Conservation (phyloP, 2,888 invertebrate species). For the Litoditis marina region DNA sequence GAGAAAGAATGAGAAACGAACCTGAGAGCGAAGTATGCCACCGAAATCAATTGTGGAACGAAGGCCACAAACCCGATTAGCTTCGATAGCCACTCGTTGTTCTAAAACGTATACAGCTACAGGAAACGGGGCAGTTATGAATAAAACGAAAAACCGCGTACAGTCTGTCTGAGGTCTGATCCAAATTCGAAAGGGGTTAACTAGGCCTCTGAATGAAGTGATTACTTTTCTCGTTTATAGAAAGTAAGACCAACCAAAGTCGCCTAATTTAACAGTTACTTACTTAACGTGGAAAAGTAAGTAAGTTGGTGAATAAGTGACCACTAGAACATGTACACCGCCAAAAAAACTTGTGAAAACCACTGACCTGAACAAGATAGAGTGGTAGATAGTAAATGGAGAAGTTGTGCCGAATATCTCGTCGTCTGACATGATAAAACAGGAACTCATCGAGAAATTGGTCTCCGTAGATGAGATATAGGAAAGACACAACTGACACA, state of each 20-base stretch:
- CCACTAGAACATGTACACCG: background rate
- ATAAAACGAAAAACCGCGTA: too few relatives aligned
- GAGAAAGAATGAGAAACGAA: slow-evolving; percentile 15
- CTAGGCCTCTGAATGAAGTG: too few relatives aligned
- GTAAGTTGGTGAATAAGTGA: slow-evolving; percentile 73
- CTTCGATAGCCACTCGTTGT: slow-evolving; percentile 26
- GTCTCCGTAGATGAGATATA: slow-evolving; percentile 74
- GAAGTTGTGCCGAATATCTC: slow-evolving; percentile 79
- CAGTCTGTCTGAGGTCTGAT: too few relatives aligned
- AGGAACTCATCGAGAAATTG: slow-evolving; percentile 85
- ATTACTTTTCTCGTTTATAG: too few relatives aligned
- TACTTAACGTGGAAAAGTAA: background rate
- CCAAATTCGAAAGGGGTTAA: too few relatives aligned
- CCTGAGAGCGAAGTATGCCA: slow-evolving; percentile 47
- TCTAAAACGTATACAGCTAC: slow-evolving; percentile 69
- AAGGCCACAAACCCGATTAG: slow-evolving; percentile 53
- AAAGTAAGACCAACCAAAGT: too few relatives aligned
- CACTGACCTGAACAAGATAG: slow-evolving; percentile 71
- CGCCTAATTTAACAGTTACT: too few relatives aligned
- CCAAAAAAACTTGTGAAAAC: too few relatives aligned
- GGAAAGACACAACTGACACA: slow-evolving; percentile 28
- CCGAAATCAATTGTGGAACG: slow-evolving; percentile 48
- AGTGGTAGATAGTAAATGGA: slow-evolving; percentile 89
- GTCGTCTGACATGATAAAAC: slow-evolving; percentile 75
- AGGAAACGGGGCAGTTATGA: too few relatives aligned